A percentile compares a stretch with the other conserved stretches of the same genome.
These are phyloP conservation scores for Coccyzus lansbergi DNA, from an alignment of 2,797 vertebrate genomes.

Conservation along the genomic window DNA sequence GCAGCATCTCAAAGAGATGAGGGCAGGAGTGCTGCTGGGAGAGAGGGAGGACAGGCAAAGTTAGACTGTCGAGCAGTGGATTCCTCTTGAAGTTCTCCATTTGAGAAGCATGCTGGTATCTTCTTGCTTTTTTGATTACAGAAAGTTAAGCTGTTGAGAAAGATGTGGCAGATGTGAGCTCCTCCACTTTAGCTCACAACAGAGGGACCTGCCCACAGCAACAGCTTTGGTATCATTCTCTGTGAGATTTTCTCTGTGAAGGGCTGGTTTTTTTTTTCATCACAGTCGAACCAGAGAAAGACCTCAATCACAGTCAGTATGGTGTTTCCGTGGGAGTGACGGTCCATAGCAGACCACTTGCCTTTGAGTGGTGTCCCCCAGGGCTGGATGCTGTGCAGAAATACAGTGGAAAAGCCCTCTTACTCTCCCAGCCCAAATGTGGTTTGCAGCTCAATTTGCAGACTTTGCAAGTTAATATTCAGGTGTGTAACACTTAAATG, in stretches of 20 bases:
- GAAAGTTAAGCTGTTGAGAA: not conserved
- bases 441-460: not conserved
- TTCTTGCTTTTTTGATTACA: not conserved
- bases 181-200: not conserved
- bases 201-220: not conserved
- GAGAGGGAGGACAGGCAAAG: not conserved
- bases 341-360: not conserved
- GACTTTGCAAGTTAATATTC: not conserved
- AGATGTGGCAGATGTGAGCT: not conserved
- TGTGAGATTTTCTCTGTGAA: not conserved
- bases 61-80: not conserved
- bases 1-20: not conserved
- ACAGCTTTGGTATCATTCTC: not conserved
- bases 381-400: not conserved
- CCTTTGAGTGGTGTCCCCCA: not conserved
- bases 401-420: not conserved
- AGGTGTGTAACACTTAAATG: not conserved
- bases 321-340: not conserved
- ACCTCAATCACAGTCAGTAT: not conserved
- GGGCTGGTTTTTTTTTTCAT: not conserved
- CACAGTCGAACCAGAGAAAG: not conserved
- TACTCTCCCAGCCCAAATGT: not conserved
- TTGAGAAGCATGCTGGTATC: not conserved
- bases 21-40: not conserved
- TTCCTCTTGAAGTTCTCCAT: slow-evolving; percentile 3